A percentile compares a stretch with the other conserved stretches of the same genome.
phyloP scores from a whole-genome alignment of 2,113 vertebrate species.

The Nothobranchius furzeri region DNA sequence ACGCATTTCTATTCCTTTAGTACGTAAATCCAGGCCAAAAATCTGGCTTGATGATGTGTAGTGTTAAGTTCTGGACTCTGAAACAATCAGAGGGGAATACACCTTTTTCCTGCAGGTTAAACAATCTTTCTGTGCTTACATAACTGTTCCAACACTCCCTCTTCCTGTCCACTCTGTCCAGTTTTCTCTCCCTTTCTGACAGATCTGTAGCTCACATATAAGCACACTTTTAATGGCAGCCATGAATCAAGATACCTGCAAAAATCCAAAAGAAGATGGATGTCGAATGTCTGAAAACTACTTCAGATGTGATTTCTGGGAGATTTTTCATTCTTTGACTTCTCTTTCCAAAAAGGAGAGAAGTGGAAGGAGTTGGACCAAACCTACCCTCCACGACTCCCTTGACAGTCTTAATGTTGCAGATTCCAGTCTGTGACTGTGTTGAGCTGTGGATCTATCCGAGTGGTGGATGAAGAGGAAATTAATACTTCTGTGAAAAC shows the following conservation, averaged over 20 bases:
- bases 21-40: neutral
- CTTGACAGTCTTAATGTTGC: conserved; percentile 35
- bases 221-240: conserved; percentile 23
- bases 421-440: conserved; percentile 40
- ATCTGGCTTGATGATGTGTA: conserved; percentile 8
- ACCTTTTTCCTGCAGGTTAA: conserved; percentile 76
- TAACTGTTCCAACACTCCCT: conserved; percentile 69
- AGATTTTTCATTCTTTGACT: conserved; percentile 38
- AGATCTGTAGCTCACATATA: conserved; percentile 28
- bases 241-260: conserved; percentile 40
- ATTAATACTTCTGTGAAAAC: conserved; percentile 42
- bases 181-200: conserved; percentile 58
- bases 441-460: conserved; percentile 8
- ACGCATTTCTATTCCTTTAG: neutral
- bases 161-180: conserved; percentile 58
- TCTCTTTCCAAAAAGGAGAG: conserved; percentile 41
- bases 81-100: conserved; percentile 48
- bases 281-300: conserved; percentile 53
- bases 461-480: conserved; percentile 39
- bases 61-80: conserved; percentile 27
- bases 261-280: conserved; percentile 49
- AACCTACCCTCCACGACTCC: conserved; percentile 29
- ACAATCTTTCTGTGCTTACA: conserved; percentile 63
- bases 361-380: conserved; percentile 40
- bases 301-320: conserved; percentile 55